Evolutionary conservation across 2,113 vertebrate genomes (phyloP).

Genomic region (mouse (Mus musculus)): GRCm39 chr5:150516501-150517000

Average conservation of each 20-base stretch:
- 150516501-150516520: neutral
- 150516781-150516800: slow-evolving; percentile 36
- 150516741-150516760: neutral
- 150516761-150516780: neutral
- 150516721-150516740: neutral
- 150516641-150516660: neutral
- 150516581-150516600: neutral
- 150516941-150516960: neutral
- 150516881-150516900: neutral
- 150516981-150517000: neutral
- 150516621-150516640: neutral
- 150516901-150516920: neutral
- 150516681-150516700: neutral
- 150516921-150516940: neutral
- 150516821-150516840: neutral
- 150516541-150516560: neutral
- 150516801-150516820: slow-evolving; percentile 43
- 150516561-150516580: neutral
- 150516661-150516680: neutral
- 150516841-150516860: slow-evolving; percentile 12
- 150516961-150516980: neutral
- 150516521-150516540: neutral
- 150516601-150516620: neutral
- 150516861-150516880: neutral
- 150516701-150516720: neutral